Percentiles rank a stretch among this genome's conserved stretches.
Conservation (phyloP, 1,140 invertebrate genomes). For the Sarcophaga bullata region DNA sequence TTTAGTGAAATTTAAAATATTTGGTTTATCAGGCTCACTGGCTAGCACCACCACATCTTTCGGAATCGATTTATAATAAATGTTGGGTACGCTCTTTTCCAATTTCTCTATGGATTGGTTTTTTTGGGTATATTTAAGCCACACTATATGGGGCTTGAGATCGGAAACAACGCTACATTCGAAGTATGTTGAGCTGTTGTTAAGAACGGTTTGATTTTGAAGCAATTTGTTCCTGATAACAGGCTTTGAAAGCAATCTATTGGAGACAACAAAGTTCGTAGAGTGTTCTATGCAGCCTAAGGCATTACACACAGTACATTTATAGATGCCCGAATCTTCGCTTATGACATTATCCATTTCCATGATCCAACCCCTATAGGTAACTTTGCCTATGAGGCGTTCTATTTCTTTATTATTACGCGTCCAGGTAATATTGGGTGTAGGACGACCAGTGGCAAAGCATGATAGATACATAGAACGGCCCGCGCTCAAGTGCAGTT, state of each 20-base stretch:
- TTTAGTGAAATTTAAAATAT: constrained; percentile 81
- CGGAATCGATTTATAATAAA: not conserved
- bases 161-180: constrained; percentile 80
- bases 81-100: constrained; percentile 6
- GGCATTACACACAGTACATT: constrained; percentile 82
- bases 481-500: constrained; percentile 70
- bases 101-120: constrained; percentile 46
- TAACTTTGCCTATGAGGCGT: constrained; percentile 70
- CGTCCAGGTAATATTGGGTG: constrained; percentile 81
- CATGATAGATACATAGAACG: constrained; percentile 74
- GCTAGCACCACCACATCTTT: constrained; percentile 29
- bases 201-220: constrained; percentile 79
- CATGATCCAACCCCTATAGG: constrained; percentile 73
- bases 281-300: constrained; percentile 81
- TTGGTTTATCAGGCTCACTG: constrained; percentile 52
- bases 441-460: constrained; percentile 73
- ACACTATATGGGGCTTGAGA: constrained; percentile 79
- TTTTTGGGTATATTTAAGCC: constrained; percentile 67
- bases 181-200: constrained; percentile 77
- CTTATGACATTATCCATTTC: constrained; percentile 78
- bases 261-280: constrained; percentile 66
- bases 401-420: constrained; percentile 74
- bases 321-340: constrained; percentile 85
- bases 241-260: constrained; percentile 77
- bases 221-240: constrained; percentile 83